A percentile compares a stretch with the other conserved stretches of the same genome.
These are phyloP conservation scores for Solenodon paradoxus DNA, from an alignment of 2,113 vertebrate genomes.

Conservation along the genomic window DNA sequence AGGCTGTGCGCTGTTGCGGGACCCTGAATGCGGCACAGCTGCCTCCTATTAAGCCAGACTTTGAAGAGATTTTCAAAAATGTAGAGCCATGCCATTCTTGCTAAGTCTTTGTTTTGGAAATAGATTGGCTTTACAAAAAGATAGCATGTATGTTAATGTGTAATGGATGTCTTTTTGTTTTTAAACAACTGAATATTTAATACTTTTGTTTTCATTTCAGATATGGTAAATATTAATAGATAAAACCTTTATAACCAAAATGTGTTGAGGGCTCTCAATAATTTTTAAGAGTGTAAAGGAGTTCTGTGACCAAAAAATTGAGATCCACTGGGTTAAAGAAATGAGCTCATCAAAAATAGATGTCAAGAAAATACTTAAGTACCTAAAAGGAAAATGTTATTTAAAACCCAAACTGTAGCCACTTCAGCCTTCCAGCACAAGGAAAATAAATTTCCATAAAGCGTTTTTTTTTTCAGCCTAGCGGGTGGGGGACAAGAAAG, in stretches of 20 bases:
- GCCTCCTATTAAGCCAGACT: slow-evolving; percentile 46
- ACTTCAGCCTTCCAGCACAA: neutral
- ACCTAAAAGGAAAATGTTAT: neutral
- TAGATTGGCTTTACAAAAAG: neutral
- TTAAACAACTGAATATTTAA: neutral
- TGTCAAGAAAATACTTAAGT: neutral
- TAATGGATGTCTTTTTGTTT: neutral
- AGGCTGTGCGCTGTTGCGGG: neutral
- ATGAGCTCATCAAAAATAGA: neutral
- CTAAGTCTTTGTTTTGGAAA: slow-evolving; percentile 21
- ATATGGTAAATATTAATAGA: neutral
- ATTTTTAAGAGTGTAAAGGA: neutral
- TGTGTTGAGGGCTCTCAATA: neutral
- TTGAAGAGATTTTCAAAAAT: slow-evolving; percentile 30
- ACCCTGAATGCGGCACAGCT: neutral
- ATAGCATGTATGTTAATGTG: neutral
- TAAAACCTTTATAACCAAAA: neutral
- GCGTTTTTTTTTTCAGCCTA: slow-evolving; percentile 1
- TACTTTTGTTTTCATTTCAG: slow-evolving; percentile 7
- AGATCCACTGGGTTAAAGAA: slow-evolving; percentile 13
- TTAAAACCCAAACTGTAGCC: neutral
- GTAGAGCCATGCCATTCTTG: neutral
- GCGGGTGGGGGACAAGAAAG: neutral
- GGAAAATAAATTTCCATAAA: slow-evolving; percentile 20
- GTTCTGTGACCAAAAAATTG: slow-evolving; percentile 12